Evolutionary conservation across 2,888 invertebrate genomes (phyloP), one percentile per base, ranked within the genome.

Genomic region (Cremastinae sp.): DNA sequence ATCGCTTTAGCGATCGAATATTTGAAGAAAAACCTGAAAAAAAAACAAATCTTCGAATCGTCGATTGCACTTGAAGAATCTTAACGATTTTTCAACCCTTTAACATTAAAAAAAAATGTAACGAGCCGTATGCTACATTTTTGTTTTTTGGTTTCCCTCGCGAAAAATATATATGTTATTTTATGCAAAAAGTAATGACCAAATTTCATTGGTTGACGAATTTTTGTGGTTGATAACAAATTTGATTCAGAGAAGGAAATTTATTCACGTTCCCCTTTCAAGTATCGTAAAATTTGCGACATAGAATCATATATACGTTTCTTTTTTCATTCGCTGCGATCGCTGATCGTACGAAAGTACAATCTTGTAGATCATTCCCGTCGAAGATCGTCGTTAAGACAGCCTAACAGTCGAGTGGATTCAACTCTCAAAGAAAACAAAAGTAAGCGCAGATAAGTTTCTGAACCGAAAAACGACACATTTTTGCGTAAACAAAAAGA

Each of bases 21-120:
- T 38, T 47, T 9, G 28, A 58, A 47, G 56, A 20, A 49, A 14
- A 8, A 36, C 16, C n/a, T 14, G 14, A 10, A 56, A 38, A 43
- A n/a, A 43, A 65, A 38, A 10, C 47, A 16, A 34, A 10, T 56
- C 56, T 41, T 47, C 45, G 16, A 36, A 66, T 47, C 28, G 54
- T 54, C 65, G 53, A 53, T 41, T n/a, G 43, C 16, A 9, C 16
- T 5, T 45, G 45, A 45, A 61, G 20, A 9, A 54, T 3, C 65
- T 54, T 54, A 22, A 54, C 51, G 53, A 22, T 22, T 20, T 20
- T 8, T 18, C 54, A 34, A n/a, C 28, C 16, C 8, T 43, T 8
- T n/a, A 47, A 47, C 20, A 8, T 41, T 47, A 36, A 66, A 45
- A 36, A 66, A 45, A 20, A 8, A 28, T 34, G 28, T 22, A 56